Evolutionary conservation across 2,113 vertebrate genomes (phyloP).

Genomic region (Gyps fulvus): DNA sequence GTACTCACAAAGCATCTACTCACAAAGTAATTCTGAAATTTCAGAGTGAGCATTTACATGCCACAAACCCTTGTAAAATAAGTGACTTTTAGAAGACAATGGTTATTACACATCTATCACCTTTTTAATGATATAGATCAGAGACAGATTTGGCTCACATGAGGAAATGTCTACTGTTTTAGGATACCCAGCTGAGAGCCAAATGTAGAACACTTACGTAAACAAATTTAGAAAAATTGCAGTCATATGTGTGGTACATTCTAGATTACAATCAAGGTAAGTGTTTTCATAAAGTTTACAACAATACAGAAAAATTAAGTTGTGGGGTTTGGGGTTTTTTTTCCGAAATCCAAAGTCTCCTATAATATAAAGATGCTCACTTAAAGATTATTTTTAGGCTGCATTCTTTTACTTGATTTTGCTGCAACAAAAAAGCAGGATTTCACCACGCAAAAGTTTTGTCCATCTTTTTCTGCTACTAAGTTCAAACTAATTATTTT

Average conservation of each 20-base stretch:
- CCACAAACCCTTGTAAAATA: not conserved
- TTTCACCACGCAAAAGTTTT: not conserved
- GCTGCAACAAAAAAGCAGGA: not conserved
- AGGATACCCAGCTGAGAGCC: not conserved
- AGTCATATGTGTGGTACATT: not conserved
- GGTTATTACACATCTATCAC: not conserved
- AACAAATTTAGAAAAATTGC: not conserved
- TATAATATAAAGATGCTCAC: not conserved
- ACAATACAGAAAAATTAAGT: not conserved
- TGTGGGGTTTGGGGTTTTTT: accelerated
- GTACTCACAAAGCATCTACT: not conserved
- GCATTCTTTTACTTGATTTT: not conserved
- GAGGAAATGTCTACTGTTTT: not conserved
- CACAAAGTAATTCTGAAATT: not conserved
- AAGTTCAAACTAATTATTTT: not conserved
- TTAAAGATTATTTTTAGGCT: not conserved
- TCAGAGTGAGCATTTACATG: not conserved
- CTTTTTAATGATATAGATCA: not conserved
- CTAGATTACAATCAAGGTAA: not conserved
- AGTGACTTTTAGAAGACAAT: not conserved
- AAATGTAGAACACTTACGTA: not conserved
- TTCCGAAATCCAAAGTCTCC: not conserved
- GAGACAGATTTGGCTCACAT: not conserved
- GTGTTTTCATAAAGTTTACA: not conserved
- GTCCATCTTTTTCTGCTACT: not conserved